These are phyloP conservation scores for Malacoctenus gilli DNA, from an alignment of 2,797 vertebrate species.

Conservation along the genomic window DNA sequence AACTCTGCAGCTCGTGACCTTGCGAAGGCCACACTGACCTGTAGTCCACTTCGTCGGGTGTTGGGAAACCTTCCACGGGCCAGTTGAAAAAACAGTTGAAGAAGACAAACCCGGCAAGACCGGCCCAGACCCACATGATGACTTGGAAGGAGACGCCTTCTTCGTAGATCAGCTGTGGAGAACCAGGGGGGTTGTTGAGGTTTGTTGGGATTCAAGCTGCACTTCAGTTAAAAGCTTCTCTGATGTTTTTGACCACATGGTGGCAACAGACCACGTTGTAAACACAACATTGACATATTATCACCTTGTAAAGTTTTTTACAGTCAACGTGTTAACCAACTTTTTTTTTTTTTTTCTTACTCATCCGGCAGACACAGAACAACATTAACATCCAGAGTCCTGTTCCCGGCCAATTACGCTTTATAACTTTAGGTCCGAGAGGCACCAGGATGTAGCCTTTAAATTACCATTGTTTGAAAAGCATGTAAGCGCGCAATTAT, in stretches of 20 bases:
- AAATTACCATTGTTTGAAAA: background rate
- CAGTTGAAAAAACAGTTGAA: slow-evolving; percentile 91
- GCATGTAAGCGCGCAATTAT: background rate
- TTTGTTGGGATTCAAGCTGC: background rate
- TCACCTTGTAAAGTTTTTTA: slow-evolving; percentile 6
- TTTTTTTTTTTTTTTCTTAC: background rate
- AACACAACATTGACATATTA: slow-evolving; percentile 9
- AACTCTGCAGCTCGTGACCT: too few relatives aligned
- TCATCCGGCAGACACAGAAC: background rate
- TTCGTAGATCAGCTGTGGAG: slow-evolving; percentile 85
- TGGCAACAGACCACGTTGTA: slow-evolving; percentile 1
- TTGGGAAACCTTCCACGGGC: slow-evolving; percentile 86
- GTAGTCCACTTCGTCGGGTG: slow-evolving; percentile 86
- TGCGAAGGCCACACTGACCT: slow-evolving; percentile 70
- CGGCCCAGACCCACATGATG: slow-evolving; percentile 90
- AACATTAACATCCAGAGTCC: background rate
- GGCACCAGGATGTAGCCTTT: background rate
- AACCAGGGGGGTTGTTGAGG: background rate
- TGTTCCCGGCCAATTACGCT: background rate
- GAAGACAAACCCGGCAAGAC: slow-evolving; percentile 85
- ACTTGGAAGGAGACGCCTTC: slow-evolving; percentile 81
- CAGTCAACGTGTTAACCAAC: background rate
- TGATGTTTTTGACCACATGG: background rate
- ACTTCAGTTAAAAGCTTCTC: background rate
- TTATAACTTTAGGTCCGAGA: background rate